Conservation (phyloP, 2,888 invertebrate genomes). For the Archips xylosteana region DNA sequence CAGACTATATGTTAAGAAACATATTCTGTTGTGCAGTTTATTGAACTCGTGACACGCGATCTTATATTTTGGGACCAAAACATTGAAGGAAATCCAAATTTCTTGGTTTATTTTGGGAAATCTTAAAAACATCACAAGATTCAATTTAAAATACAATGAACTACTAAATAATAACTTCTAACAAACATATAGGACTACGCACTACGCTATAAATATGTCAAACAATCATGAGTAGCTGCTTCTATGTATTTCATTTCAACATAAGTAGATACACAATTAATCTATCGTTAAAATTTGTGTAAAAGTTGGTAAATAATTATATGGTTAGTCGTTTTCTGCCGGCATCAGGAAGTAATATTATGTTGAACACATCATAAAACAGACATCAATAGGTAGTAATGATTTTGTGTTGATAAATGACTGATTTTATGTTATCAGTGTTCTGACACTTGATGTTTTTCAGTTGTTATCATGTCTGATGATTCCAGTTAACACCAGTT, state of each 20-base stretch:
- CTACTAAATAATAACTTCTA: background rate
- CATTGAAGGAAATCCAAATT: background rate
- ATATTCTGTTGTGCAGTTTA: background rate
- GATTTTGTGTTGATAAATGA: background rate
- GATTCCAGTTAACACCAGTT: background rate
- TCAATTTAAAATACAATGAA: background rate
- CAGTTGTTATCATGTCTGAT: background rate
- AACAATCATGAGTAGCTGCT: background rate
- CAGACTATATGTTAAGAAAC: background rate
- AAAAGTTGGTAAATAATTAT: background rate
- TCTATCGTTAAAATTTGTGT: background rate
- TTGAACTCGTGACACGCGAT: constrained; percentile 4
- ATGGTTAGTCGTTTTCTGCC: background rate
- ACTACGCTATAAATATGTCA: background rate
- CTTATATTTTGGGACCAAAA: constrained; percentile 1
- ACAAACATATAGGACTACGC: no score
- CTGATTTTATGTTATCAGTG: background rate
- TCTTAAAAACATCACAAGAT: background rate
- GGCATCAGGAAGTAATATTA: background rate
- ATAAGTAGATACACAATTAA: background rate
- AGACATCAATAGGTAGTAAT: background rate
- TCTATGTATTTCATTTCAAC: background rate
- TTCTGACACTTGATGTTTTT: background rate
- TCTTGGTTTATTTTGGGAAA: background rate
- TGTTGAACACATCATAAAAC: background rate